phyloP scores from a whole-genome alignment of 2,113 vertebrate species.

The Limnothrissa miodon region DNA sequence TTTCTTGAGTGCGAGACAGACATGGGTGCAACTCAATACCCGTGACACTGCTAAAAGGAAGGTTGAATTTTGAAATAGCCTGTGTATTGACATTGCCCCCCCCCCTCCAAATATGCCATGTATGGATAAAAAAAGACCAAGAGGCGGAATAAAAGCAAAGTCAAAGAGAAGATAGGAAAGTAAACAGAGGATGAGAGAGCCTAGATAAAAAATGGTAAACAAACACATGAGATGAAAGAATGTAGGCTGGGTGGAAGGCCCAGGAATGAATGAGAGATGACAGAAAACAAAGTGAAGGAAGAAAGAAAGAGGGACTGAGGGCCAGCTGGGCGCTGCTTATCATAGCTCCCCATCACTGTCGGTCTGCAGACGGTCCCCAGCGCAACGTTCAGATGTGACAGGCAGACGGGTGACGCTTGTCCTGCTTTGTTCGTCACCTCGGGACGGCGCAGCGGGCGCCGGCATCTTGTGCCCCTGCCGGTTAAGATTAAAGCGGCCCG shows the following conservation, averaged over 20 bases:
- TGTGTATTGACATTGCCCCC: neutral
- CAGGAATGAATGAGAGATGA: neutral
- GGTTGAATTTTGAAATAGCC: neutral
- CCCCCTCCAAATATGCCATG: neutral
- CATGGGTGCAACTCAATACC: neutral
- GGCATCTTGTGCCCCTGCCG: neutral
- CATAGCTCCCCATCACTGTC: neutral
- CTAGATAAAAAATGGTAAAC: neutral
- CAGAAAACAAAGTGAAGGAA: neutral
- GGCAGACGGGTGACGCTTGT: neutral
- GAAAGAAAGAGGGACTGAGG: neutral
- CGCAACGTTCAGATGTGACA: neutral
- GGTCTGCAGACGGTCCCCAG: neutral
- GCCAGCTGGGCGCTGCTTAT: neutral
- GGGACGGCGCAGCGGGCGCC: neutral
- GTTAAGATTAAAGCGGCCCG: neutral
- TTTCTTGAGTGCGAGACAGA: neutral
- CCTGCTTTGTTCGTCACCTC: conserved; percentile 9
- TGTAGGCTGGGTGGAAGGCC: neutral
- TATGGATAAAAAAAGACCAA: neutral
- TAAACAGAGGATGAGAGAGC: neutral
- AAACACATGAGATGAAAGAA: conserved; percentile 18
- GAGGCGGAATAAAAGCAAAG: neutral
- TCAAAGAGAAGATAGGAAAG: neutral
- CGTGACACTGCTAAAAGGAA: neutral